Evolutionary conservation across 2,888 invertebrate species (phyloP).

Genomic region (Acheta domesticus): DNA sequence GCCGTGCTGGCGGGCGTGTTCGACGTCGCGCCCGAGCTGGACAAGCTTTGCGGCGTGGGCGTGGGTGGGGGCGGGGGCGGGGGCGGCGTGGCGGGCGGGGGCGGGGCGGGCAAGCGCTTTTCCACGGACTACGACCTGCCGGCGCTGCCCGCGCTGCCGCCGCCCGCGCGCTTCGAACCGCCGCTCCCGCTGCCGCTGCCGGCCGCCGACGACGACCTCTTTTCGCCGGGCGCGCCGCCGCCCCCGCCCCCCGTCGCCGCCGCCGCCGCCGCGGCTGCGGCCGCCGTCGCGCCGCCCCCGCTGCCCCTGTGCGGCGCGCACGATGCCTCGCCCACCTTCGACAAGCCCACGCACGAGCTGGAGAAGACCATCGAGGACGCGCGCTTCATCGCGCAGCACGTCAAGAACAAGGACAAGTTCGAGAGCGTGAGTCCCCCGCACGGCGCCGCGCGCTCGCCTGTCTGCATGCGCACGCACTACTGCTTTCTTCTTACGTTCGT

Average conservation of each 20-base stretch:
- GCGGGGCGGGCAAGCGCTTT: slow-evolving; percentile 51
- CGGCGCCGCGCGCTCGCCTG: background rate
- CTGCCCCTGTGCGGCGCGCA: slow-evolving; percentile 56
- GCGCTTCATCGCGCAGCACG: slow-evolving; percentile 91
- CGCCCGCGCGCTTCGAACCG: slow-evolving; percentile 46
- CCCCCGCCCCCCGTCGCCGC: slow-evolving; percentile 51
- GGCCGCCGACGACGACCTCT: slow-evolving; percentile 79
- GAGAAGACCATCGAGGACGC: slow-evolving; percentile 91
- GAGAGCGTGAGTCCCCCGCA: slow-evolving; percentile 72
- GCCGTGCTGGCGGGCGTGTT: slow-evolving; percentile 69
- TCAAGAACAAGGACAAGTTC: slow-evolving; percentile 90
- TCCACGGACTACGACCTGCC: slow-evolving; percentile 73
- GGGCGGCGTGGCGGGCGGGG: background rate
- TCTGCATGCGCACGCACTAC: no score
- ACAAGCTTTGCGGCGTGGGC: slow-evolving; percentile 50
- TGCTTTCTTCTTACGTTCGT: no score
- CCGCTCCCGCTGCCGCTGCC: slow-evolving; percentile 67
- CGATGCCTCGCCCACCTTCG: slow-evolving; percentile 74
- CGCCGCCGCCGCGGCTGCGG: slow-evolving; percentile 52
- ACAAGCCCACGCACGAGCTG: slow-evolving; percentile 79
- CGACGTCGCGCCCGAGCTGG: slow-evolving; percentile 62
- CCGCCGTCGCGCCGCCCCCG: slow-evolving; percentile 48
- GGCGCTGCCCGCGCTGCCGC: slow-evolving; percentile 53
- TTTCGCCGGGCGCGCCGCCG: slow-evolving; percentile 59
- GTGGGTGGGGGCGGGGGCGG: slow-evolving; percentile 38